These are phyloP conservation scores for Diorhabda sublineata DNA, from an alignment of 1,140 invertebrate genomes.

Conservation along the genomic window DNA sequence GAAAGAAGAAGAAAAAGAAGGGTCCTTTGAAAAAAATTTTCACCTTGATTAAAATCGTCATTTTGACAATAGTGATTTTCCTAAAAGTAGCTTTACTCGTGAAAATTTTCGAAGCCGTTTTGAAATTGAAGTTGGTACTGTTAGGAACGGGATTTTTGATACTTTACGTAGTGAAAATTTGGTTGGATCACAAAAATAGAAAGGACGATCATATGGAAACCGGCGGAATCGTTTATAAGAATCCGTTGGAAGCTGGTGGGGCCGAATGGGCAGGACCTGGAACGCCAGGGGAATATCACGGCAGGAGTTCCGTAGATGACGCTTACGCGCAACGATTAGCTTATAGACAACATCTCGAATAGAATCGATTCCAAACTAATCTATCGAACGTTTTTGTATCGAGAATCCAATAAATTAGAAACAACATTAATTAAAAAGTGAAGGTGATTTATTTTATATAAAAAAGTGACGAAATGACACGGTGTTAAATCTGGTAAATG, in stretches of 20 bases:
- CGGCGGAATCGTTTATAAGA: constrained; percentile 10
- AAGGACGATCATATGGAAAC: constrained; percentile 3
- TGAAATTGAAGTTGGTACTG: constrained; percentile 16
- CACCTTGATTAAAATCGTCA: constrained; percentile 4
- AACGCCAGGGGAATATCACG: constrained; percentile 11
- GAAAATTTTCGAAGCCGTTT: constrained; percentile 15
- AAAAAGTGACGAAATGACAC: too few relatives aligned
- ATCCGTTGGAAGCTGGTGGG: constrained; percentile 3
- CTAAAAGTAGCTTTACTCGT: constrained; percentile 6
- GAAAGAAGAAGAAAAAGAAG: constrained; percentile 16
- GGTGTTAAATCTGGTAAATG: too few relatives aligned
- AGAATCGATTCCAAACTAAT: neutral
- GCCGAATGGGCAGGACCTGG: constrained; percentile 10
- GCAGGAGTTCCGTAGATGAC: neutral
- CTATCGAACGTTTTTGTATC: too few relatives aligned
- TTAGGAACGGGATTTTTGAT: constrained; percentile 3
- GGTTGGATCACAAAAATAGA: constrained; percentile 10
- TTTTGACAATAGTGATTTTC: constrained; percentile 5
- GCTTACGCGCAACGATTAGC: constrained; percentile 12
- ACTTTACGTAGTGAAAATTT: constrained; percentile 12
- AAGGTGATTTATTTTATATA: too few relatives aligned
- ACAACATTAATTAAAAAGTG: too few relatives aligned
- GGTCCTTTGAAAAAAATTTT: constrained; percentile 6
- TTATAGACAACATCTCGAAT: constrained; percentile 5
- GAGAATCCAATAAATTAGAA: too few relatives aligned